Base-by-base conservation (phyloP, 2,113 vertebrate species). In the Corythornis madagascariensis region DNA sequence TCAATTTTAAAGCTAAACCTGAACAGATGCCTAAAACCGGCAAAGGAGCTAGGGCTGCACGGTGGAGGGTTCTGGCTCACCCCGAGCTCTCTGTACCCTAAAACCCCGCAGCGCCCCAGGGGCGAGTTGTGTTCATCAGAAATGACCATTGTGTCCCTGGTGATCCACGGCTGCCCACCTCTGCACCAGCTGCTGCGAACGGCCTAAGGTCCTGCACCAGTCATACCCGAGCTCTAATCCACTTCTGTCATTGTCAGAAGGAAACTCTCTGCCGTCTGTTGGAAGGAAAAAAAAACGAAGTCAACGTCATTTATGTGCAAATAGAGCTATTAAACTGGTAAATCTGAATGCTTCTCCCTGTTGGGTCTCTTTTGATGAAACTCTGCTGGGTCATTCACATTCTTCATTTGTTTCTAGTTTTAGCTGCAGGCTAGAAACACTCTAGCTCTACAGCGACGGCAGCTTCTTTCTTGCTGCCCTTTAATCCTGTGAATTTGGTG, bases 191-290 rank as follows among this genome's bases (percentile, higher is more conserved):
- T 42, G 97, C 96, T 85, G 95, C 94, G 92, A 96, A 97, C 48
- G 97, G 97, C 92, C 3, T 84, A 92, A 64, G 95, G 77, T 75
- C 97, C 97, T 93, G 95, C 97, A n/a, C 94, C 75, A 28, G 96
- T 97, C 78, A 97, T 87, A 4, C 95, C 81, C 76, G 96, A 97
- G 59, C 97, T 76, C 1, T 93, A 94, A 72, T 95, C 91, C 64
- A 74, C 89, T 84, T 94, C 92, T 74, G 70, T 96, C 95, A 93
- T 97, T 67, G 89, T 94, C 91, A 95, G 96, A 72, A 97, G 89
- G 90, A 97, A 97, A 69, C 88, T 90, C 75, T 96, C 97, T 72
- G 91, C 86, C 43, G 95, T 96, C 97, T 97, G 91, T 69, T 67
- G 40, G 26, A 71, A 53, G 29, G 29, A 35, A 33, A 22, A 48